phyloP scores from a whole-genome alignment of 2,113 vertebrate genomes.

The Saccopteryx leptura region DNA sequence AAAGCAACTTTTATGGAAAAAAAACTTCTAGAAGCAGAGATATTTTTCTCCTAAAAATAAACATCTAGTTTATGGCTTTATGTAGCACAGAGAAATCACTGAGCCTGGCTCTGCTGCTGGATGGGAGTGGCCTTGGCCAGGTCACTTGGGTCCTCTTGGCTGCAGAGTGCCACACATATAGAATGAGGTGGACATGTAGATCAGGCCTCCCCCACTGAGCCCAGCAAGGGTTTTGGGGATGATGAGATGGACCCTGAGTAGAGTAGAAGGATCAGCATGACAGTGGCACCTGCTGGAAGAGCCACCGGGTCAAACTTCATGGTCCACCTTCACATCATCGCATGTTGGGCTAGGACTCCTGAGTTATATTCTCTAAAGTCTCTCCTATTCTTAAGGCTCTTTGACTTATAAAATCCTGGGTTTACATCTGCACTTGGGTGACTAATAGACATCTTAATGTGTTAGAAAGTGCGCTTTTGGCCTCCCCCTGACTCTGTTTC shows the following conservation, averaged over 20 bases:
- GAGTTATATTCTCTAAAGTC: background rate
- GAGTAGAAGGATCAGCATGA: background rate
- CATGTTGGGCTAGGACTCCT: background rate
- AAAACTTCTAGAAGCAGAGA: background rate
- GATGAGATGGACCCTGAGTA: background rate
- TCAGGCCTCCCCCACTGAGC: background rate
- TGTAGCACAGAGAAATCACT: background rate
- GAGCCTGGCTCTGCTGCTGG: background rate
- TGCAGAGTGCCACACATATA: background rate
- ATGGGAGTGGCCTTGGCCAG: background rate
- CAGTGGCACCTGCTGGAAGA: background rate
- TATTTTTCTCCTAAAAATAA: background rate
- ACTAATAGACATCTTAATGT: background rate
- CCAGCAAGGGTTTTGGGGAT: background rate
- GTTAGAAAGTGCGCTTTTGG: background rate
- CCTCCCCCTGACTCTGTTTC: background rate
- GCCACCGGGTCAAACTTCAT: background rate
- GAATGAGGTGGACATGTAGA: background rate
- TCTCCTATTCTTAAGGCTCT: background rate
- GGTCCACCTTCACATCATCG: rapidly evolving
- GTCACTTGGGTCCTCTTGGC: background rate
- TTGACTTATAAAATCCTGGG: background rate
- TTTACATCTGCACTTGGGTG: background rate
- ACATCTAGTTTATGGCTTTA: background rate
- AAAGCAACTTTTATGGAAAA: constrained; percentile 26